Conservation (phyloP, 2,797 vertebrate genomes). For the Spatula versicolor region DNA sequence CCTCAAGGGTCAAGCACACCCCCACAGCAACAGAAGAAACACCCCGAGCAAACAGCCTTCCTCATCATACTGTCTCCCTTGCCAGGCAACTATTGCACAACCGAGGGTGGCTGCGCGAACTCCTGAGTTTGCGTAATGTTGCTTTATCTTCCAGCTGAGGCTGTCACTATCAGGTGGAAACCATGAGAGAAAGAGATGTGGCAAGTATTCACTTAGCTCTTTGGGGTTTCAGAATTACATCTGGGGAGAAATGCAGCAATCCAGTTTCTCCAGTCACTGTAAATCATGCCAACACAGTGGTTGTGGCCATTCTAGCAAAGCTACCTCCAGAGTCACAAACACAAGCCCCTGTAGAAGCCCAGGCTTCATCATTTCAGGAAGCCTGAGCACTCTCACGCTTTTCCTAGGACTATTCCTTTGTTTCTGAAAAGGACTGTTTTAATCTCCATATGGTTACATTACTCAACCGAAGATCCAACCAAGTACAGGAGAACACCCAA, state of each 20-base stretch:
- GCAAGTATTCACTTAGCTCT: background rate
- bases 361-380: background rate
- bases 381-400: background rate
- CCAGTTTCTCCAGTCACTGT: background rate
- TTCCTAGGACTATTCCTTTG: background rate
- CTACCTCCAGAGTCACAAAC: background rate
- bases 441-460: fast-evolving
- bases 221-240: background rate
- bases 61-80: background rate
- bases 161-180: background rate
- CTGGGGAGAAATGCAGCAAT: background rate
- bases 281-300: fast-evolving
- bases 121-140: too few relatives aligned
- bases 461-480: background rate
- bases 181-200: background rate
- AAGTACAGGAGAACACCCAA: background rate
- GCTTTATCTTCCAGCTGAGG: background rate
- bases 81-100: background rate
- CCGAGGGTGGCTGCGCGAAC: background rate
- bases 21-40: constrained; percentile 15
- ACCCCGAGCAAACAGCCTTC: background rate
- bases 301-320: background rate
- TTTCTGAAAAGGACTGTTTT: background rate
- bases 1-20: constrained; percentile 20
- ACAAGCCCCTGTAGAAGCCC: background rate